Conservation (phyloP, 2,888 invertebrate species). For the Diarsia rubi region DNA sequence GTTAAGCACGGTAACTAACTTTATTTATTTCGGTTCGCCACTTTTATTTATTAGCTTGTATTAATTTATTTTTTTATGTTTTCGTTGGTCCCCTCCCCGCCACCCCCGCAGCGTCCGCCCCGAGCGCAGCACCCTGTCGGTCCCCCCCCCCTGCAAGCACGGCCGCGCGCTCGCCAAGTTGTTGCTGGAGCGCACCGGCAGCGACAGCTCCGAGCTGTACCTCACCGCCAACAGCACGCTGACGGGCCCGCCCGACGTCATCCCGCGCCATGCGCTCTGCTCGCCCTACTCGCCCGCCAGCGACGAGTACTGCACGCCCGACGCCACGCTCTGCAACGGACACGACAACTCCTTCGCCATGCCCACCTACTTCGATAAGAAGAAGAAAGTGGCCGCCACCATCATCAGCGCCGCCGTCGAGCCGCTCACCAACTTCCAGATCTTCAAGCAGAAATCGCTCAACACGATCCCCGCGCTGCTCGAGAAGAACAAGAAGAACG, state of each 20-base stretch:
- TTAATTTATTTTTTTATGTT: slow-evolving; percentile 79
- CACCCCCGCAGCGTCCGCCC: slow-evolving; percentile 76
- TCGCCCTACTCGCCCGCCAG: slow-evolving; percentile 71
- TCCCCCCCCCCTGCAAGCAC: slow-evolving; percentile 75
- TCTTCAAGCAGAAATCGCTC: slow-evolving; percentile 88
- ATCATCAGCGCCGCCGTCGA: slow-evolving; percentile 78
- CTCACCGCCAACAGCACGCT: slow-evolving; percentile 84
- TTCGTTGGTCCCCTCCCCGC: slow-evolving; percentile 62
- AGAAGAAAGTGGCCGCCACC: slow-evolving; percentile 79
- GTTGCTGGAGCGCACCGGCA: slow-evolving; percentile 76
- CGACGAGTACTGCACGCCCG: slow-evolving; percentile 82
- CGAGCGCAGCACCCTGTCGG: slow-evolving; percentile 76
- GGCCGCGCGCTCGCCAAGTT: slow-evolving; percentile 78
- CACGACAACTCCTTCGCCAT: slow-evolving; percentile 83
- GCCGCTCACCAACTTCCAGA: slow-evolving; percentile 86
- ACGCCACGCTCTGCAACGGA: slow-evolving; percentile 72
- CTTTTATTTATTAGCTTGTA: slow-evolving; percentile 73
- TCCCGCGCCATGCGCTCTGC: slow-evolving; percentile 75
- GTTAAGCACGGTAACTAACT: slow-evolving; percentile 81
- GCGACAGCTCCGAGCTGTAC: slow-evolving; percentile 80
- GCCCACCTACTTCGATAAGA: slow-evolving; percentile 88
- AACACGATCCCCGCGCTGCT: slow-evolving; percentile 86
- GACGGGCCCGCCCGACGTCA: slow-evolving; percentile 81
- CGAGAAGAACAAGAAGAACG: slow-evolving; percentile 79
- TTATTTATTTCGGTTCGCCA: slow-evolving; percentile 63